Conservation (phyloP, 2,888 invertebrate species). For the Corythucha ciliata region DNA sequence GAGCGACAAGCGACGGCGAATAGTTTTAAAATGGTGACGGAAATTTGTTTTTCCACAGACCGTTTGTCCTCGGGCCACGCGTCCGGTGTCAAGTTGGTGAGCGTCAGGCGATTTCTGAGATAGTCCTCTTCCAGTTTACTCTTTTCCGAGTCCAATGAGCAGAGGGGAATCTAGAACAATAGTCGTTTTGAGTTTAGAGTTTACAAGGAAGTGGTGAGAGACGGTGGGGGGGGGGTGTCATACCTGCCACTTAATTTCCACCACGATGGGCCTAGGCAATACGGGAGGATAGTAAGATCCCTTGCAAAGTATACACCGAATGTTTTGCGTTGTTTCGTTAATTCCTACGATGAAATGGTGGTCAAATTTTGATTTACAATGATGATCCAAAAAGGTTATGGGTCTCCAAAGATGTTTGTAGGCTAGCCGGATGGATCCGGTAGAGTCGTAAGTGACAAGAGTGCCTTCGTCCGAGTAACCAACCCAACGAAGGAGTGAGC, state of each 20-base stretch:
- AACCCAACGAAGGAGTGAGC: slow-evolving; percentile 60
- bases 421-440: slow-evolving; percentile 63
- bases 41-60: slow-evolving; percentile 56
- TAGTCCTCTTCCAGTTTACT: slow-evolving; percentile 61
- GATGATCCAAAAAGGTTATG: slow-evolving; percentile 58
- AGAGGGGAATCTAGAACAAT: slow-evolving; percentile 56
- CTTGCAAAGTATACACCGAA: slow-evolving; percentile 77
- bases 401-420: slow-evolving; percentile 70
- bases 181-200: slow-evolving; percentile 6
- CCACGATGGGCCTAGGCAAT: slow-evolving; percentile 72
- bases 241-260: slow-evolving; percentile 61
- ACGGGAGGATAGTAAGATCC: slow-evolving; percentile 82
- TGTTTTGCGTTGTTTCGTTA: slow-evolving; percentile 64
- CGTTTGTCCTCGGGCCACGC: slow-evolving; percentile 32
- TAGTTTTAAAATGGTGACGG: slow-evolving; percentile 75
- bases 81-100: slow-evolving; percentile 20
- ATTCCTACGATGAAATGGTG: slow-evolving; percentile 68
- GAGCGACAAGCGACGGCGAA: slow-evolving; percentile 83
- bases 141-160: slow-evolving; percentile 70
- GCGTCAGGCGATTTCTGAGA: slow-evolving; percentile 21
- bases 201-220: slow-evolving; percentile 5
- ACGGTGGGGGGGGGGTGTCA: slow-evolving; percentile 15
- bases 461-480: slow-evolving; percentile 76
- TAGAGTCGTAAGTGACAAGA: slow-evolving; percentile 64
- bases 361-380: slow-evolving; percentile 57